phyloP scores from a whole-genome alignment of 2,113 vertebrate genomes.

The Coryphaenoides rupestris region DNA sequence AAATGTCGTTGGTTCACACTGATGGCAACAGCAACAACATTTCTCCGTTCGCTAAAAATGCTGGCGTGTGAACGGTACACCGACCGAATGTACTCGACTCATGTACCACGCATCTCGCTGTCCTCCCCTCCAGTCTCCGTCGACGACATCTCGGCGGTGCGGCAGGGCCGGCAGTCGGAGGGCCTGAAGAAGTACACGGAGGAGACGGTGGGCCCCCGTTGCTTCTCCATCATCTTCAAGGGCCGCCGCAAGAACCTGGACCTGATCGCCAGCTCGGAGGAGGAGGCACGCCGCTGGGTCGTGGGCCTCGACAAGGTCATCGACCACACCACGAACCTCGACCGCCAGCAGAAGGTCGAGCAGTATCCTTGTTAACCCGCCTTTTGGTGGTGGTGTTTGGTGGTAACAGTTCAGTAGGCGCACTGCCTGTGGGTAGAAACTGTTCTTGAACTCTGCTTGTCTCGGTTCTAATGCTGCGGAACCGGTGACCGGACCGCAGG shows the following conservation, averaged over 20 bases:
- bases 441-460: too few relatives aligned
- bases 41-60: too few relatives aligned
- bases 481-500: too few relatives aligned
- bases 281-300: slow-evolving; percentile 86
- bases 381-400: too few relatives aligned
- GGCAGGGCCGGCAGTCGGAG: slow-evolving; percentile 86
- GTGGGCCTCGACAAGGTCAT: slow-evolving; percentile 81
- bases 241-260: slow-evolving; percentile 85
- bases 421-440: too few relatives aligned
- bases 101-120: not conserved
- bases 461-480: too few relatives aligned
- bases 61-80: too few relatives aligned
- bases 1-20: too few relatives aligned
- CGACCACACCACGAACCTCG: slow-evolving; percentile 75
- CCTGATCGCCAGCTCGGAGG: slow-evolving; percentile 82
- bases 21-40: too few relatives aligned
- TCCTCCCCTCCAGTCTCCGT: slow-evolving; percentile 77
- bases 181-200: slow-evolving; percentile 86
- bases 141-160: slow-evolving; percentile 84
- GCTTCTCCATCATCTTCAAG: slow-evolving; percentile 95
- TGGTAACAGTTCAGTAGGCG: too few relatives aligned
- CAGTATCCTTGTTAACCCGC: too few relatives aligned
- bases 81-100: too few relatives aligned
- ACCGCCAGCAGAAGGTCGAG: slow-evolving; percentile 78
- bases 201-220: slow-evolving; percentile 78